Evolutionary conservation across 1,140 invertebrate genomes (phyloP).

Genomic region (Proales similis): DNA sequence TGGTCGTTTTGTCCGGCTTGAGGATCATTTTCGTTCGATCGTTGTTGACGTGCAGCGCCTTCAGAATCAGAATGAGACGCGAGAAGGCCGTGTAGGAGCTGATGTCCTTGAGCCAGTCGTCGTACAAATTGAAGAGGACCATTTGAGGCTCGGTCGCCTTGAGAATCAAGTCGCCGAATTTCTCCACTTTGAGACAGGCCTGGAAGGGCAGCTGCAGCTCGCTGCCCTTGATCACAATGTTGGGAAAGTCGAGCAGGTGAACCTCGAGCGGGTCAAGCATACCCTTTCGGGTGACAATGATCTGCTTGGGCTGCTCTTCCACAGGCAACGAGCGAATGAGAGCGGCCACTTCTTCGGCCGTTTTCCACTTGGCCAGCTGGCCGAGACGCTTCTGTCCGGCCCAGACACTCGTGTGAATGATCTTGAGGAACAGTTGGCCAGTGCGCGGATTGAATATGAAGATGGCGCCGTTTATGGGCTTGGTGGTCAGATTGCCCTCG

Average conservation of each 20-base stretch:
- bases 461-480: slow-evolving; percentile 98
- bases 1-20: slow-evolving; percentile 96
- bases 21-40: slow-evolving; percentile 95
- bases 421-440: slow-evolving; percentile 98
- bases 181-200: slow-evolving; percentile 95
- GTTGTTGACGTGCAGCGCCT: slow-evolving; percentile 96
- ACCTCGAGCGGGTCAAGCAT: slow-evolving; percentile 90
- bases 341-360: slow-evolving; percentile 98
- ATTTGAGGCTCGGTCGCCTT: slow-evolving; percentile 99
- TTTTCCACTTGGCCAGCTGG: slow-evolving; percentile 97
- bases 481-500: slow-evolving; percentile 97
- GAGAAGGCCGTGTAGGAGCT: slow-evolving; percentile 73
- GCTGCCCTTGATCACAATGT: slow-evolving; percentile 99
- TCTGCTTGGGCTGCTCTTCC: slow-evolving; percentile 99
- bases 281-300: slow-evolving; percentile 97
- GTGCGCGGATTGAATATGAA: slow-evolving; percentile 99
- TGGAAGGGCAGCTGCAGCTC: slow-evolving; percentile 98
- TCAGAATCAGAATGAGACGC: slow-evolving; percentile 85
- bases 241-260: slow-evolving; percentile 74
- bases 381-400: slow-evolving; percentile 71
- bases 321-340: slow-evolving; percentile 95
- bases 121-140: slow-evolving; percentile 98
- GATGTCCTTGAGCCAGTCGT: slow-evolving; percentile 87
- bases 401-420: slow-evolving; percentile 99
- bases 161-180: slow-evolving; percentile 95